Percentiles rank a stretch among this genome's conserved stretches.
These are phyloP conservation scores for Menura novaehollandiae DNA, from an alignment of 2,113 vertebrate species.

Conservation along the genomic window DNA sequence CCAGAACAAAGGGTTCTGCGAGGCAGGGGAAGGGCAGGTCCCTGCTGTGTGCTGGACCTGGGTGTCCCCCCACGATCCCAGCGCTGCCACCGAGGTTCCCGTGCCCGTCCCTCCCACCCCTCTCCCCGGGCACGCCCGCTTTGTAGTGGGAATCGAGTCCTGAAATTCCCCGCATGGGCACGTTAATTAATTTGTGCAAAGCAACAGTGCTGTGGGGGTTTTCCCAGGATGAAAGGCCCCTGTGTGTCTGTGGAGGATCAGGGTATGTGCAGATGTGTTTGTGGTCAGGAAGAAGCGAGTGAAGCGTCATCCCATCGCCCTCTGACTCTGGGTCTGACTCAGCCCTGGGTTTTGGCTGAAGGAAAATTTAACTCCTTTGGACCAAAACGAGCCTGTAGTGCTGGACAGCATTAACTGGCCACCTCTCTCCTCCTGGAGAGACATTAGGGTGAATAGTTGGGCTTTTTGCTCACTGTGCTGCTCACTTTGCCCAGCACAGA, in stretches of 20 bases:
- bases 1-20: fast-evolving
- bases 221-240: not conserved
- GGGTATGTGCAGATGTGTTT: conserved; percentile 2
- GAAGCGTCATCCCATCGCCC: not conserved
- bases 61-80: fast-evolving
- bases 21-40: not conserved
- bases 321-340: not conserved
- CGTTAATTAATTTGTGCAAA: not conserved
- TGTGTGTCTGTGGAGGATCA: not conserved
- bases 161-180: not conserved
- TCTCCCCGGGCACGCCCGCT: fast-evolving
- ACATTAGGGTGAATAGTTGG: fast-evolving
- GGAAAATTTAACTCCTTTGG: not conserved
- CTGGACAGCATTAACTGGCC: not conserved
- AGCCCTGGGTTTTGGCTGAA: not conserved
- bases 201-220: not conserved
- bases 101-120: not conserved
- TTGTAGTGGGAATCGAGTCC: not conserved
- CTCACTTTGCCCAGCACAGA: fast-evolving
- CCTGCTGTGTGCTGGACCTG: fast-evolving
- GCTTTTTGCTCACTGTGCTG: not conserved
- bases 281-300: not conserved
- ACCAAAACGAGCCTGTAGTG: not conserved
- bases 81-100: fast-evolving
- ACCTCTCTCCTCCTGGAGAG: not conserved